A percentile compares a stretch with the other conserved stretches of the same genome.
phyloP scores from a whole-genome alignment of 2,113 vertebrate species.

The Elanoides forficatus region DNA sequence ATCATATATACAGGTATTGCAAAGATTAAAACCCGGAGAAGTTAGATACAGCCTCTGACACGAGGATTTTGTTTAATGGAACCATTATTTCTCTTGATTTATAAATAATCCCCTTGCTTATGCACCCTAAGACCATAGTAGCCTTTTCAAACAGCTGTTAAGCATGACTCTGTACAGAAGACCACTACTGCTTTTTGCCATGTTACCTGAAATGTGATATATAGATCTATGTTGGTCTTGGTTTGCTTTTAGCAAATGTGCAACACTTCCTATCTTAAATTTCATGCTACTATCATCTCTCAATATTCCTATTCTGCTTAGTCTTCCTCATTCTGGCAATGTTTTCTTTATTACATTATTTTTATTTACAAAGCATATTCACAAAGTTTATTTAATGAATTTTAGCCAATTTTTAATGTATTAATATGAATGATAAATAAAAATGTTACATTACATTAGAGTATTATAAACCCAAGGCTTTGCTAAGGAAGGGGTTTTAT shows the following conservation, averaged over 20 bases:
- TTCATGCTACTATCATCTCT: neutral
- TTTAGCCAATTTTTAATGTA: neutral
- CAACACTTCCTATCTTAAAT: neutral
- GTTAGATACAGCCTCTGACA: neutral
- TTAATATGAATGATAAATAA: neutral
- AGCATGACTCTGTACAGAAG: neutral
- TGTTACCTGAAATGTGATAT: neutral
- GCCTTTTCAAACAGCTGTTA: neutral
- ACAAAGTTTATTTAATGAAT: neutral
- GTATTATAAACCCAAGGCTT: neutral
- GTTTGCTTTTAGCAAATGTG: neutral
- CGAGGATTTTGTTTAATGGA: neutral
- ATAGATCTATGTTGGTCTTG: neutral
- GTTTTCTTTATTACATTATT: neutral
- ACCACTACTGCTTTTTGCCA: neutral
- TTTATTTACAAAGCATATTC: neutral
- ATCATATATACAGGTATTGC: neutral
- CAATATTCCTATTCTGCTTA: neutral
- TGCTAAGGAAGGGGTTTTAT: neutral
- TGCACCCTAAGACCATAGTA: neutral
- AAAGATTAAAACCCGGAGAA: neutral
- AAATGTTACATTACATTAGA: neutral
- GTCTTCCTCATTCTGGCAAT: neutral
- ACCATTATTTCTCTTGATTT: neutral
- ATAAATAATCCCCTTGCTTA: neutral